These are phyloP conservation scores for Parauchenoglanis punctatus DNA, from an alignment of 2,797 vertebrate genomes.

Conservation along the genomic window DNA sequence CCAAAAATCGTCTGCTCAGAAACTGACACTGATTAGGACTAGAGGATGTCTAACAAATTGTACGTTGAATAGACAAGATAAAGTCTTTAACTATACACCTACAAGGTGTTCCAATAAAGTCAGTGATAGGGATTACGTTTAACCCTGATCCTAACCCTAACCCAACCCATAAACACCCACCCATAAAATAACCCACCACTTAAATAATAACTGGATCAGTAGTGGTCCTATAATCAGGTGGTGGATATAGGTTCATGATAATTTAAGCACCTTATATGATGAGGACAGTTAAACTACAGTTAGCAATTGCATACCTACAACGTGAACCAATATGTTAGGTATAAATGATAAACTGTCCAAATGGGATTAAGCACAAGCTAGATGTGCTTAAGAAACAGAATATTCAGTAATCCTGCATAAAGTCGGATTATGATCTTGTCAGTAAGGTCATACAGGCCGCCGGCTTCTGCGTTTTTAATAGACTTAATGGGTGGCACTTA, in stretches of 20 bases:
- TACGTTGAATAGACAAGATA: neutral
- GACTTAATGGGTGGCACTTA: neutral
- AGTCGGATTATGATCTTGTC: neutral
- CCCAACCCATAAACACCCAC: neutral
- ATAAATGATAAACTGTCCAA: neutral
- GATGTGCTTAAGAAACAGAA: neutral
- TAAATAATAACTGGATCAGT: neutral
- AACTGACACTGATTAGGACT: neutral
- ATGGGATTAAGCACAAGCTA: neutral
- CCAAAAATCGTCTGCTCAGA: neutral
- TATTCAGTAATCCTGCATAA: neutral
- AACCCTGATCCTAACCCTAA: no score
- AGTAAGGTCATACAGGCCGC: neutral
- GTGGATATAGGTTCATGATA: neutral
- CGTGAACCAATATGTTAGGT: neutral
- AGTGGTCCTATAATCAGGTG: neutral
- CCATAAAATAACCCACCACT: neutral
- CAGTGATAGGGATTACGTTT: no score
- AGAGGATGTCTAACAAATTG: neutral
- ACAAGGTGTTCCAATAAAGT: neutral
- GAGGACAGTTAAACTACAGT: neutral
- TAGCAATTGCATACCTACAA: neutral
- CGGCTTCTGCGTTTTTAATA: conserved; percentile 13
- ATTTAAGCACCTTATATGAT: neutral
- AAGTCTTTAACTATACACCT: neutral